Base-by-base conservation (phyloP, 2,797 vertebrate genomes). In the Champsocephalus gunnari region DNA sequence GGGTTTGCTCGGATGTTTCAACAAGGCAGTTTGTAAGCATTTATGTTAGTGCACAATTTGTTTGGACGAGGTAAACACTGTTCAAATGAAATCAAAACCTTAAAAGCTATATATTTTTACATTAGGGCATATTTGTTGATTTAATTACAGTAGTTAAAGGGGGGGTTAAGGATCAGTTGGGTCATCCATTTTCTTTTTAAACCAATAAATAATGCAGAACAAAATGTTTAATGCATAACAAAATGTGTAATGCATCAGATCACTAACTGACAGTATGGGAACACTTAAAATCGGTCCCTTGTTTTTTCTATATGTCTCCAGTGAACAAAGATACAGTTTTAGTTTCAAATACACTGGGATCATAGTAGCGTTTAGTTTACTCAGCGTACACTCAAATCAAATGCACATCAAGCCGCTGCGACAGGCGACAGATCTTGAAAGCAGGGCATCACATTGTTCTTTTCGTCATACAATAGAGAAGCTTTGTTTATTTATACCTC, bases 11-110 rank as follows among this genome's bases (percentile, higher is more conserved):
- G 38, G 55, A 75, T 73, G 76, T 69, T 83, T 70, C 28, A 67
- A 73, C 74, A 73, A 66, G n/a, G 84, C 79, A 78, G 82, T 89
- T 90, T 91, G 86, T 85, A 87, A 89, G 86, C 49, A 81, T 90
- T 89, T 79, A 65, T 34, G 64, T 66, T 47, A 21, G 43, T 49
- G 55, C 2, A n/a, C 64, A 19, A 34, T 69, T 75, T 62, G 47
- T 73, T 61, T 57, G 58, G 58, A 13, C 17, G 50, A 7, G 7
- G 49, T 59, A 73, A 60, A 57, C 43, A 48, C 21, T 56, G 10
- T 53, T 38, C 13, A 50, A 60, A 58, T 63, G 4, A 41, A 76
- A 58, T 63, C 6, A 41, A 76, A 50, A 11, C 0, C 28, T 28
- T 61, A n/a, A 58, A 59, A 43, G 10, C 41, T 45, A 11, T 41